These are phyloP conservation scores for Chelonia mydas DNA, from an alignment of 2,797 vertebrate genomes.

Conservation along the genomic window DNA sequence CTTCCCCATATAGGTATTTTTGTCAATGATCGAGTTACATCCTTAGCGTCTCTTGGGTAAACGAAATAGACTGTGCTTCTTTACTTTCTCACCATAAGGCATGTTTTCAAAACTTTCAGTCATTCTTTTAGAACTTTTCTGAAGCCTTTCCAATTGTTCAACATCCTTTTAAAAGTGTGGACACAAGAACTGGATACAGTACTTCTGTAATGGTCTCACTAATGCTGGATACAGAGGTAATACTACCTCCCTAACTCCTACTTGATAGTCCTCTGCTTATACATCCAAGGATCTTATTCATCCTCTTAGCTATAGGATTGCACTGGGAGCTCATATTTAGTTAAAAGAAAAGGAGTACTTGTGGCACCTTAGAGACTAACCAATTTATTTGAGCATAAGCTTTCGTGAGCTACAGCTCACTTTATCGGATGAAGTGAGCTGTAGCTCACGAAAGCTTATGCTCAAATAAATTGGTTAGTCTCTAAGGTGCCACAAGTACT, in stretches of 20 bases:
- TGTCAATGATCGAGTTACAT: not conserved
- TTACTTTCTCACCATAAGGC: no score
- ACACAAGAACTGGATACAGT: not conserved
- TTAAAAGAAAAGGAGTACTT: not conserved
- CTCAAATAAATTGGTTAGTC: no score
- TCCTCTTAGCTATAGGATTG: fast-evolving
- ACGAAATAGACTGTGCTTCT: not conserved
- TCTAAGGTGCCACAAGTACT: no score
- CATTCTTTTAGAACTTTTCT: not conserved
- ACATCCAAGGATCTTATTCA: not conserved
- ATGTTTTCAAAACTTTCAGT: no score
- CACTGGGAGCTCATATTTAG: not conserved
- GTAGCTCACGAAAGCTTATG: no score
- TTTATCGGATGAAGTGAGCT: no score
- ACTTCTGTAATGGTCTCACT: not conserved
- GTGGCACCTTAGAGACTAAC: no score
- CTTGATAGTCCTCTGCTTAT: not conserved
- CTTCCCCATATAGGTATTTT: not conserved
- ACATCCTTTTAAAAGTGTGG: not conserved
- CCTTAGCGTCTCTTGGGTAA: not conserved
- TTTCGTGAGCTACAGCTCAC: no score
- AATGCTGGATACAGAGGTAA: not conserved
- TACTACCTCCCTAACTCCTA: not conserved
- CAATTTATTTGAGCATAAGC: no score
- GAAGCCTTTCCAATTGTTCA: not conserved